phyloP scores from a whole-genome alignment of 2,797 vertebrate genomes.

The Phalanger gymnotis region DNA sequence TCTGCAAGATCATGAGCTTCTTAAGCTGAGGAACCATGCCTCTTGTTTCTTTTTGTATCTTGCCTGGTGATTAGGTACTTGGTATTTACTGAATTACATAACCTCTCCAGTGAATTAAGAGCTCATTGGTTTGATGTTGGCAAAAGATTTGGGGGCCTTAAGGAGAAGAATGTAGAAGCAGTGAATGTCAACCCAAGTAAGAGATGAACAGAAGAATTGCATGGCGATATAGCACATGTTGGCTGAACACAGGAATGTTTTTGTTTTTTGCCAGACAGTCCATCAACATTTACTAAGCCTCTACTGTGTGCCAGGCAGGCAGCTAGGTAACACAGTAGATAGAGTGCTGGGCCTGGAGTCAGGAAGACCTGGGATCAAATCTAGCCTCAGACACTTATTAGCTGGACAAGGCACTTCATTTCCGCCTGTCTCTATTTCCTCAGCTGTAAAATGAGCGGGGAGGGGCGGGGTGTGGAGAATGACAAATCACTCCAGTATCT shows the following conservation, averaged over 20 bases:
- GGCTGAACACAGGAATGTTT: not conserved
- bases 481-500: not conserved
- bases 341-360: not conserved
- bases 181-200: not conserved
- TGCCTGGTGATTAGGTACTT: not conserved
- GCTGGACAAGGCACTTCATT: not conserved
- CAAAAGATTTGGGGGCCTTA: not conserved
- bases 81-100: not conserved
- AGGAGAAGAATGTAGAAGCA: not conserved
- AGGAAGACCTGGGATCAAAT: not conserved
- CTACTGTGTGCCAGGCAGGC: not conserved
- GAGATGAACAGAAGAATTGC: not conserved
- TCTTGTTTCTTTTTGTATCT: not conserved
- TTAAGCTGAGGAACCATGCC: not conserved
- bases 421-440: not conserved
- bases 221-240: not conserved
- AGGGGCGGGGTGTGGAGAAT: too few species aligned
- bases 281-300: not conserved
- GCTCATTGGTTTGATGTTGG: not conserved
- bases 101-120: not conserved
- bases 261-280: not conserved
- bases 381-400: not conserved
- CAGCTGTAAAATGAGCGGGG: not conserved
- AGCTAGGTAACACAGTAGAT: not conserved
- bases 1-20: not conserved